phyloP scores from a whole-genome alignment of 1,140 invertebrate genomes.

The Galleria mellonella region DNA sequence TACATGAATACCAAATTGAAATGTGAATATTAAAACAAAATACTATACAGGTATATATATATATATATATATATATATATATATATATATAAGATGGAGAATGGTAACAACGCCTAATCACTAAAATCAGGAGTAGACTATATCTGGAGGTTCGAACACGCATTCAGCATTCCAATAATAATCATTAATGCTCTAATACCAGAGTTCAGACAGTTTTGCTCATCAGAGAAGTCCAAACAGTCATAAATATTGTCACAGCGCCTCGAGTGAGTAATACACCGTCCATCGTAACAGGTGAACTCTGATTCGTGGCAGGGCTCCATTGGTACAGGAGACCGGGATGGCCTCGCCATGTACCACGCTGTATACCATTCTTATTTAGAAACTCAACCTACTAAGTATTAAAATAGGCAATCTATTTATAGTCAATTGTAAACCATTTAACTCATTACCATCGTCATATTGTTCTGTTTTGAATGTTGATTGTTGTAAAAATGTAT shows the following conservation, averaged over 20 bases:
- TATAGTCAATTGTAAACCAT: not conserved
- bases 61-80: too few relatives aligned
- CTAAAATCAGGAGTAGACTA: too few relatives aligned
- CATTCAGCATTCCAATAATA: conserved; percentile 39
- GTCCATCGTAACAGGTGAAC: conserved; percentile 79
- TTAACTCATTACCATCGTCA: too few relatives aligned
- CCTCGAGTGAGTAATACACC: conserved; percentile 79
- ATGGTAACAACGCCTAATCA: too few relatives aligned
- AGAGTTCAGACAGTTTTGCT: conserved; percentile 85
- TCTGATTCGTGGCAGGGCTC: conserved; percentile 72
- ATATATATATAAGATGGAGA: too few relatives aligned
- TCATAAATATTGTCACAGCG: conserved; percentile 92
- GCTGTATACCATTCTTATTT: conserved; percentile 19
- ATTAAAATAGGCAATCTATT: not conserved
- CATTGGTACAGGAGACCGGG: conserved; percentile 31
- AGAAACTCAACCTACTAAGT: too few relatives aligned
- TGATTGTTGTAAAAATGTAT: too few relatives aligned
- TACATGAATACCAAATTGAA: too few relatives aligned
- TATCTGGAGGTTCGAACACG: conserved; percentile 13
- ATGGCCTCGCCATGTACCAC: conserved; percentile 42
- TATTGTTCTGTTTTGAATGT: too few relatives aligned
- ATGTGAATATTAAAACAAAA: too few relatives aligned
- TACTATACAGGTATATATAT: too few relatives aligned
- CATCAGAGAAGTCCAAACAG: conserved; percentile 93
- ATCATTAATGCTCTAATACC: conserved; percentile 41